Percentiles rank a stretch among this genome's conserved stretches.
These are phyloP conservation scores for Cygnus buccinator DNA, from an alignment of 2,113 vertebrate genomes.

Conservation along the genomic window DNA sequence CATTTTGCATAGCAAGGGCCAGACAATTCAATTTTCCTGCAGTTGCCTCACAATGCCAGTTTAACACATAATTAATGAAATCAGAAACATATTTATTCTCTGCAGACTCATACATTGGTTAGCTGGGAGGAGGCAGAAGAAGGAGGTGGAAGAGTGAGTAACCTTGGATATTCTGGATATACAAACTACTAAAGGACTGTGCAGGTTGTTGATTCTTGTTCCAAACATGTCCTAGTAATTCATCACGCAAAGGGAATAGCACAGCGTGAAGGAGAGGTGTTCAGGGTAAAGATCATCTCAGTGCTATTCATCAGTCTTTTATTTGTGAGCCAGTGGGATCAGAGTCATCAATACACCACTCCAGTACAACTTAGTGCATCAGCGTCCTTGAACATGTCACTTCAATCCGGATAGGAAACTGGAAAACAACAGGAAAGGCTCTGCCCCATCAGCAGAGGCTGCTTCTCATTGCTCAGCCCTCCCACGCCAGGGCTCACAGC, in stretches of 20 bases:
- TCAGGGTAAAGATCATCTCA: neutral
- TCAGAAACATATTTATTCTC: neutral
- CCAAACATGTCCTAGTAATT: rapidly evolving
- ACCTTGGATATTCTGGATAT: neutral
- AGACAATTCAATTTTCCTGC: neutral
- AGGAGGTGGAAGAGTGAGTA: neutral
- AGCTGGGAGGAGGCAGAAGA: neutral
- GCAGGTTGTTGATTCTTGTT: neutral
- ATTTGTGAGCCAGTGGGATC: neutral
- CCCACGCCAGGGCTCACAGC: neutral
- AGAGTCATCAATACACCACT: neutral
- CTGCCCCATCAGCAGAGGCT: neutral
- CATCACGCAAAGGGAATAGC: rapidly evolving
- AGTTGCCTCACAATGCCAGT: neutral
- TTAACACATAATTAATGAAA: conserved; percentile 6
- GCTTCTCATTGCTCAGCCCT: neutral
- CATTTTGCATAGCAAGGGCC: neutral
- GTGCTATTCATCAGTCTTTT: neutral
- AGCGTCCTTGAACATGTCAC: neutral
- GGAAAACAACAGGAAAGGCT: neutral
- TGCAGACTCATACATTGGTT: neutral
- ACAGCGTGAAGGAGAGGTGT: neutral
- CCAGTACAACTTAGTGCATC: neutral
- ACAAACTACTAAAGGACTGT: neutral
- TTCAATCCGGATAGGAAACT: neutral